A percentile compares a stretch with the other conserved stretches of the same genome.
These are phyloP conservation scores for Odontomachus brunneus DNA, from an alignment of 1,140 invertebrate species.

Conservation along the genomic window DNA sequence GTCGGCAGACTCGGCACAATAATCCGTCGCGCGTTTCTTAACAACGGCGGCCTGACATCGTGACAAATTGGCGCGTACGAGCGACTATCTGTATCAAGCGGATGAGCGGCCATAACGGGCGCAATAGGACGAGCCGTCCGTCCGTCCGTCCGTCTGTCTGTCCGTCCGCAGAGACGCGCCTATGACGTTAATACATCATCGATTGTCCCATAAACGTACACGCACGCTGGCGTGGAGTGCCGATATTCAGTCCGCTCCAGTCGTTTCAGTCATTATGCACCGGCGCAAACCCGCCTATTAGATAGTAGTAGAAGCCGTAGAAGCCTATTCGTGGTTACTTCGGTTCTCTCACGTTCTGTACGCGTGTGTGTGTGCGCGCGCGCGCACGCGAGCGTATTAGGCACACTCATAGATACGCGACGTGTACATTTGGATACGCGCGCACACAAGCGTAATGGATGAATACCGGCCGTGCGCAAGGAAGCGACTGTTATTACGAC, in stretches of 20 bases:
- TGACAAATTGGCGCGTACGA: slow-evolving; percentile 53
- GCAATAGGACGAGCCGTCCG: slow-evolving; percentile 48
- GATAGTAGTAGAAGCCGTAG: slow-evolving; percentile 29
- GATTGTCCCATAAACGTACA: slow-evolving; percentile 73
- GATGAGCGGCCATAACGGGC: slow-evolving; percentile 44
- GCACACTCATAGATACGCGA: neutral
- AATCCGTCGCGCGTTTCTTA: slow-evolving; percentile 47
- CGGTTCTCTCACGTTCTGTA: slow-evolving; percentile 15
- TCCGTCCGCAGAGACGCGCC: slow-evolving; percentile 37
- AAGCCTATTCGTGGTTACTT: slow-evolving; percentile 46
- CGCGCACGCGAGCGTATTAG: neutral
- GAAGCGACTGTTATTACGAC: slow-evolving; percentile 64
- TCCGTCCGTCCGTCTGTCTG: slow-evolving; percentile 25
- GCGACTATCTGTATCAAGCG: slow-evolving; percentile 51
- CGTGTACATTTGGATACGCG: neutral
- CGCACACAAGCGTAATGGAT: no score
- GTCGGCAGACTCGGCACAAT: neutral
- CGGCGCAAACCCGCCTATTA: slow-evolving; percentile 65
- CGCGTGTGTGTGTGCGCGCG: neutral
- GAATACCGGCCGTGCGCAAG: slow-evolving; percentile 8
- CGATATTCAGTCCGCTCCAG: slow-evolving; percentile 68
- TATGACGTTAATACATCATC: slow-evolving; percentile 79
- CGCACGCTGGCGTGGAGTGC: slow-evolving; percentile 54
- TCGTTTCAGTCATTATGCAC: slow-evolving; percentile 73
- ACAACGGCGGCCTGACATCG: slow-evolving; percentile 29